phyloP scores from a whole-genome alignment of 2,113 vertebrate genomes.

The Rynchops niger region DNA sequence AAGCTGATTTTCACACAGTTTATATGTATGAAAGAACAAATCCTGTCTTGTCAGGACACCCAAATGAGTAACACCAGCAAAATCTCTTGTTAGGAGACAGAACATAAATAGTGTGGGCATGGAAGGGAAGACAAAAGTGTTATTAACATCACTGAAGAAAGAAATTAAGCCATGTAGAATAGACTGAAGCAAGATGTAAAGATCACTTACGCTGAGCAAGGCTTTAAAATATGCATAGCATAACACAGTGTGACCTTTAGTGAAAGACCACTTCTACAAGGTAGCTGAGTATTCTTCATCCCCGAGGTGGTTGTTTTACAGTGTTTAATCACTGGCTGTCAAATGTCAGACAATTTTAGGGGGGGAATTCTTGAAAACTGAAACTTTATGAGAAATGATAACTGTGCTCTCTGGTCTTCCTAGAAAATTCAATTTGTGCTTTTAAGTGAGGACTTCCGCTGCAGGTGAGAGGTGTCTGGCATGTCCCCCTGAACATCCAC shows the following conservation, averaged over 20 bases:
- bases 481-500: background rate
- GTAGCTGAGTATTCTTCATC: background rate
- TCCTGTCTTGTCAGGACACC: background rate
- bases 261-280: background rate
- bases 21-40: background rate
- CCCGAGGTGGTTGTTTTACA: background rate
- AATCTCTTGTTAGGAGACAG: background rate
- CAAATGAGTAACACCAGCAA: background rate
- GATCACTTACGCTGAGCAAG: background rate
- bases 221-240: background rate
- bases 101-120: background rate
- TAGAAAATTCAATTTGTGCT: background rate
- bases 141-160: background rate
- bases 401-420: background rate
- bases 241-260: background rate
- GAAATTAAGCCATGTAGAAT: background rate
- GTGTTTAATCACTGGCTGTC: background rate
- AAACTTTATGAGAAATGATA: background rate
- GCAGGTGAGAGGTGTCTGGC: too few relatives aligned
- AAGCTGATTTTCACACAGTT: background rate
- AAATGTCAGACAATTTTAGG: background rate
- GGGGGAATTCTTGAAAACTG: background rate
- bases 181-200: background rate
- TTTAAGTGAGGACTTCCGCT: background rate
- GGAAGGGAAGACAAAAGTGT: background rate